phyloP scores from a whole-genome alignment of 2,113 vertebrate genomes.

The Lipophrys pholis region DNA sequence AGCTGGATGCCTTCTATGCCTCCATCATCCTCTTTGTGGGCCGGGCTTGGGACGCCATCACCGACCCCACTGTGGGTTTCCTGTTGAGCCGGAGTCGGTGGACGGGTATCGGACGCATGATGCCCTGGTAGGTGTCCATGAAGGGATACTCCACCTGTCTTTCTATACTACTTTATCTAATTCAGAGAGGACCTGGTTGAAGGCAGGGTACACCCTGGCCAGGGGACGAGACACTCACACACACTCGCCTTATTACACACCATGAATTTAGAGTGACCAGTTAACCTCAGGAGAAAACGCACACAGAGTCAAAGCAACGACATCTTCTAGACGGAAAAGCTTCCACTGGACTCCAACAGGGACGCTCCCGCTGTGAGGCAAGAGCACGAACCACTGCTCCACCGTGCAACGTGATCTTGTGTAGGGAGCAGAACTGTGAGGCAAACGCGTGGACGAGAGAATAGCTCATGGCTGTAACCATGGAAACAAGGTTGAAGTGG shows the following conservation, averaged over 20 bases:
- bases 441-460: neutral
- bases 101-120: conserved; percentile 90
- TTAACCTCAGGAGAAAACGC: neutral
- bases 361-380: too few species aligned
- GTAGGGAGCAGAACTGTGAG: neutral
- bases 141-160: too few species aligned
- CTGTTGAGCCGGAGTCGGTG: conserved; percentile 91
- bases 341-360: too few species aligned
- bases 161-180: too few species aligned
- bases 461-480: conserved; percentile 34
- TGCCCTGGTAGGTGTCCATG: conserved; percentile 90
- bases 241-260: too few species aligned
- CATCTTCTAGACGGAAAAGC: too few species aligned
- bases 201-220: too few species aligned
- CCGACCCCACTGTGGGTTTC: conserved; percentile 93
- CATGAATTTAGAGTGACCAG: too few species aligned
- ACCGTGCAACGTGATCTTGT: neutral
- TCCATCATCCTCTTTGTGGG: conserved; percentile 95
- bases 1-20: conserved; percentile 90
- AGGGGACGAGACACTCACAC: too few species aligned
- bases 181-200: too few species aligned
- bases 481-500: conserved; percentile 44
- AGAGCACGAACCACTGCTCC: too few species aligned
- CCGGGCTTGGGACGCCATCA: conserved; percentile 93
- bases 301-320: too few species aligned